Evolutionary conservation across 37 sponge, comb jelly and placozoan species (phyloP).

Genomic region (Lycopodina hypogea): DNA sequence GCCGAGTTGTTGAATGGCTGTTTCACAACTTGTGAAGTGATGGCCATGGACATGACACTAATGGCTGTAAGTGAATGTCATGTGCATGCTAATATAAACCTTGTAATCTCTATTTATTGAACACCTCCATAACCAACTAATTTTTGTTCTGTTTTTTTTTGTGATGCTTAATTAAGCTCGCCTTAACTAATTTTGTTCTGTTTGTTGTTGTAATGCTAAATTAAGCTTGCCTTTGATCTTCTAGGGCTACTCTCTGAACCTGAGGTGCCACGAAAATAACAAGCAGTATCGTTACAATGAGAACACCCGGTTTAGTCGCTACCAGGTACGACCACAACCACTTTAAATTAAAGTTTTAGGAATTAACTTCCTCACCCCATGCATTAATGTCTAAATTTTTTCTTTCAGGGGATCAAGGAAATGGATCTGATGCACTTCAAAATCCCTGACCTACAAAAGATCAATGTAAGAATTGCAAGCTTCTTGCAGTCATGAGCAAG

Average conservation of each 20-base stretch:
- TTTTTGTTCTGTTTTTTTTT: background rate
- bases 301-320: background rate
- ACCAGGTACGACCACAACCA: conserved; percentile 21
- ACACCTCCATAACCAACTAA: background rate
- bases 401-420: background rate
- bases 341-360: too few species aligned
- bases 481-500: too few species aligned
- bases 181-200: too few species aligned
- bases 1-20: conserved; percentile 76
- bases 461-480: conserved; percentile 48
- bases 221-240: too few species aligned
- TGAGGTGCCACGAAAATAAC: conserved; percentile 15
- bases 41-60: conserved; percentile 33
- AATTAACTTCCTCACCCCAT: too few species aligned
- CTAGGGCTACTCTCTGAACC: background rate
- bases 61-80: conserved; percentile 5
- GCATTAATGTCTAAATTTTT: too few species aligned
- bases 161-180: too few species aligned
- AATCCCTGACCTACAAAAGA: conserved; percentile 72
- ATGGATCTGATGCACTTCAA: conserved; percentile 58
- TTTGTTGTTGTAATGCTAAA: too few species aligned
- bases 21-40: conserved; percentile 32
- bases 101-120: background rate
- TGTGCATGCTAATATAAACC: too few species aligned
- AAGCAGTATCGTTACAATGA: conserved; percentile 17